Evolutionary conservation across 2,113 vertebrate species (phyloP).

Genomic region (Stegostoma tigrinum): DNA sequence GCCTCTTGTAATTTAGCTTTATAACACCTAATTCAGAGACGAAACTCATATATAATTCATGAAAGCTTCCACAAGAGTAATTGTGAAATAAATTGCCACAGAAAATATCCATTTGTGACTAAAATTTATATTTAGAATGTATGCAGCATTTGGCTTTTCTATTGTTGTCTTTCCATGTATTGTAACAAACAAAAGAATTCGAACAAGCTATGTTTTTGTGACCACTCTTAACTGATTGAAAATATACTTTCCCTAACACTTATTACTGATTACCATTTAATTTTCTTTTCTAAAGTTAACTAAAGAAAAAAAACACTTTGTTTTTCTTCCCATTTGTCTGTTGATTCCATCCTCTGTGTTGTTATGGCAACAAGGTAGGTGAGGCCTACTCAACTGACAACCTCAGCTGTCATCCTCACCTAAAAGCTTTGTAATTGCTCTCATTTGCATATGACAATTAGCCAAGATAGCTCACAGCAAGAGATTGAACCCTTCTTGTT

Average conservation of each 20-base stretch:
- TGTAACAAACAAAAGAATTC: slow-evolving; percentile 34
- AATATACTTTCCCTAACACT: slow-evolving; percentile 12
- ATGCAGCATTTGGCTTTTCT: slow-evolving; percentile 57
- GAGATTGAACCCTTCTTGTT: slow-evolving; percentile 92
- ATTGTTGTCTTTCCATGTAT: slow-evolving; percentile 14
- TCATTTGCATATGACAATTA: slow-evolving; percentile 99
- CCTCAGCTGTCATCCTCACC: slow-evolving; percentile 99
- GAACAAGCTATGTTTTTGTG: background rate
- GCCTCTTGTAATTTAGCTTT: slow-evolving; percentile 99
- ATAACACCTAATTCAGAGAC: slow-evolving; percentile 99
- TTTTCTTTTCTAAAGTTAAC: slow-evolving; percentile 32
- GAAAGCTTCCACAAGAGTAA: slow-evolving; percentile 92
- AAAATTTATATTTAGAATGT: slow-evolving; percentile 78
- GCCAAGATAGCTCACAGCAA: slow-evolving; percentile 98
- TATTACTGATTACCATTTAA: slow-evolving; percentile 23
- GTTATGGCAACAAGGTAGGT: slow-evolving; percentile 97
- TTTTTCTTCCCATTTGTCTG: slow-evolving; percentile 46
- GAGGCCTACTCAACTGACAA: slow-evolving; percentile 90
- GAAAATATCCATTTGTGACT: slow-evolving; percentile 87
- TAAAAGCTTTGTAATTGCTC: slow-evolving; percentile 99
- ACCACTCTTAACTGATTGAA: background rate
- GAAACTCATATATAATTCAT: slow-evolving; percentile 99
- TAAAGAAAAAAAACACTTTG: slow-evolving; percentile 23
- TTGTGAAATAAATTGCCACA: slow-evolving; percentile 97
- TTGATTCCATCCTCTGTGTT: slow-evolving; percentile 78